phyloP scores from a whole-genome alignment of 2,888 invertebrate genomes.

The Campoletis raptor region DNA sequence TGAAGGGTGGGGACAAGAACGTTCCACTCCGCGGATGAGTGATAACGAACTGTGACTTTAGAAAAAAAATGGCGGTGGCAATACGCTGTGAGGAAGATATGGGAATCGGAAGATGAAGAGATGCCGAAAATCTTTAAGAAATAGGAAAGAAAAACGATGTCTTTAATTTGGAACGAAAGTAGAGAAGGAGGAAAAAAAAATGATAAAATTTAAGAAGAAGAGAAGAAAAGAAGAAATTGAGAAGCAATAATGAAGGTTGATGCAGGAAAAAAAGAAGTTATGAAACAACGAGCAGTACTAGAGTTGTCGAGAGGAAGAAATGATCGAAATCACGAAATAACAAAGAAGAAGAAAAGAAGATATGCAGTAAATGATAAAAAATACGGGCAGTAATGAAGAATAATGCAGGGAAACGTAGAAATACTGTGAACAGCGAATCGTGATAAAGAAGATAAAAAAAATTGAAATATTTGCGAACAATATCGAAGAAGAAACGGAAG shows the following conservation, averaged over 20 bases:
- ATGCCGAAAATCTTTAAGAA: not conserved
- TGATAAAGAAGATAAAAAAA: not conserved
- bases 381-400: no score
- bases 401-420: no score
- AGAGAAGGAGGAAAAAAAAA: not conserved
- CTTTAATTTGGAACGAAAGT: not conserved
- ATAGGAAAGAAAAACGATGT: not conserved
- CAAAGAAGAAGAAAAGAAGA: no score
- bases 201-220: no score
- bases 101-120: not conserved
- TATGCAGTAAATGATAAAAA: no score
- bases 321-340: no score
- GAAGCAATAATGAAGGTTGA: not conserved
- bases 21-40: conserved; percentile 26
- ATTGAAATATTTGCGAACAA: not conserved
- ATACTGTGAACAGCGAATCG: not conserved
- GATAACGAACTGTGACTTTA: not conserved
- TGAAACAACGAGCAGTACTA: not conserved
- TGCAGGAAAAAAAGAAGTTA: not conserved
- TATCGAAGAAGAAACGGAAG: not conserved
- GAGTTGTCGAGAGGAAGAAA: no score
- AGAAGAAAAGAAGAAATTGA: not conserved
- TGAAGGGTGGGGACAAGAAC: not conserved
- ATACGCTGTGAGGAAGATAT: not conserved
- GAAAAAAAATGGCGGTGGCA: not conserved